Base-by-base conservation (phyloP, 2,888 invertebrate species). In the Aporophyla lueneburgensis region DNA sequence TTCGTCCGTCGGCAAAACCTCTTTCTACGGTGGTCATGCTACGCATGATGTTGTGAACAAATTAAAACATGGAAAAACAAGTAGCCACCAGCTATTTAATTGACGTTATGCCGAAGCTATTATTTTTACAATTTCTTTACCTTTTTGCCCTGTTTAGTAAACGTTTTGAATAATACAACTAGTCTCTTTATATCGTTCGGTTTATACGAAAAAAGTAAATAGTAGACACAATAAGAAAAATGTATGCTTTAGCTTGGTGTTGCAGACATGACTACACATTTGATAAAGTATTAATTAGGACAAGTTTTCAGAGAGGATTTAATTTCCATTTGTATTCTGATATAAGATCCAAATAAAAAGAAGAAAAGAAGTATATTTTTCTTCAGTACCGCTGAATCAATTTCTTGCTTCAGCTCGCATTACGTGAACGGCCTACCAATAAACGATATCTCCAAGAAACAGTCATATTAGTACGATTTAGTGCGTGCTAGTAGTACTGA, bases 381-480 rank as follows among this genome's bases (percentile, higher is more conserved):
- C 46, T 65, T 7, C 10, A n/a, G 16, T 10, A 7, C 24, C 21
- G 59, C 54, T 53, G 19, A 72, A 43, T 72, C 58, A 56, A 79
- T 71, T 62, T 53, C 63, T 62, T 63, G 14, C 43, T 40, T 56
- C 46, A 12, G 33, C 16, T 62, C 16, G 27, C 49, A 9, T 5
- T 74, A 74, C 62, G 75, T 67, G 54, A 9, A 67, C 62, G 16
- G 62, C 51, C 14, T 68, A 62, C 27, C n/a, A 74, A 80, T 62
- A 40, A n/a, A 53, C 5, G 40, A 40, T 58, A 74, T 56, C 19
- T 46, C 21, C 10, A 56, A 40, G 16, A 61, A 2, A 61, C 59
- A 27, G 21, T 16, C n/a, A 43, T 63, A 40, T 59, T 40, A 10
- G 10, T 65, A 58, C 24, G n/a, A 79, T 65, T 72, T 72, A 80